Conservation (phyloP, 2,888 invertebrate species). For the Melanostoma mellinum region DNA sequence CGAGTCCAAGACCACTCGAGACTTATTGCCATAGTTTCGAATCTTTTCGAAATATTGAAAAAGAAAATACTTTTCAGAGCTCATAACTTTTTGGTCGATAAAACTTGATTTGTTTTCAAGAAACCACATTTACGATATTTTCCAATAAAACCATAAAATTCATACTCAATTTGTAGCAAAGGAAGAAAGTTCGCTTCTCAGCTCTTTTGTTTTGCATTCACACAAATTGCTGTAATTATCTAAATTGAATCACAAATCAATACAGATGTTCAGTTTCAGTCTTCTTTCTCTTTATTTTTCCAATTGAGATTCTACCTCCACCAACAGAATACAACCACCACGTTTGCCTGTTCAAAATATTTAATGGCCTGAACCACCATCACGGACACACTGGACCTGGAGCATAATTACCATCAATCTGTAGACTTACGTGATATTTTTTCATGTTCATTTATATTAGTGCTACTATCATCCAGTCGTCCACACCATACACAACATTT, state of each 20-base stretch:
- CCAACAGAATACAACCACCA: constrained; percentile 37
- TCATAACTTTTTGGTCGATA: too few relatives aligned
- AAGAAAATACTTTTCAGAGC: too few relatives aligned
- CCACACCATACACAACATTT: constrained; percentile 46
- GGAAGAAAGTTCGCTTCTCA: constrained; percentile 17
- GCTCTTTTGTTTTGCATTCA: constrained; percentile 40
- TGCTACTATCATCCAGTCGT: constrained; percentile 55
- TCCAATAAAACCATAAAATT: neutral
- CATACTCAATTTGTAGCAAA: neutral
- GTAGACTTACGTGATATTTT: constrained; percentile 71
- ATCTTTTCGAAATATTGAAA: too few relatives aligned
- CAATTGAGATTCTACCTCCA: constrained; percentile 25
- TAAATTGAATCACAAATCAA: constrained; percentile 72
- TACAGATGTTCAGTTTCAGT: constrained; percentile 54
- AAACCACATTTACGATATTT: neutral
- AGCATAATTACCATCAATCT: constrained; percentile 72
- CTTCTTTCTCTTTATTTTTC: constrained; percentile 2
- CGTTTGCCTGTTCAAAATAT: constrained; percentile 41
- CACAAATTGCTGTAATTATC: constrained; percentile 65
- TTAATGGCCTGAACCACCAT: constrained; percentile 43
- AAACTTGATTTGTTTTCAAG: neutral
- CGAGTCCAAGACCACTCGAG: too few relatives aligned
- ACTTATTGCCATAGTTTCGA: too few relatives aligned
- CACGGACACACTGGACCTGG: constrained; percentile 36
- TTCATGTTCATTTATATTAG: constrained; percentile 61